Conservation (phyloP, 2,113 vertebrate genomes). For the Struthidea cinerea region DNA sequence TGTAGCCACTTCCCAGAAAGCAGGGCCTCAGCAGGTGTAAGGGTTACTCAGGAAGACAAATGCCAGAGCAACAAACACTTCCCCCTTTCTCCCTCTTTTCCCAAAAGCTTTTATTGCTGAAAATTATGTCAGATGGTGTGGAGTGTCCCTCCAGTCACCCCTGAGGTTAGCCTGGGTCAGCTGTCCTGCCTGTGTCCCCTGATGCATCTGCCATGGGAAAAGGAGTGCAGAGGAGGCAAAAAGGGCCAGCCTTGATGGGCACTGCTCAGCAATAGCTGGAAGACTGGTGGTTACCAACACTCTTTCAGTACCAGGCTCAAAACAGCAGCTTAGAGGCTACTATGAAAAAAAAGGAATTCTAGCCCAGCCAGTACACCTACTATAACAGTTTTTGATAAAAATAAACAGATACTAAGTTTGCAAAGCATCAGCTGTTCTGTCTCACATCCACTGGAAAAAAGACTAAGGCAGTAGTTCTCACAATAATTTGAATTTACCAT, state of each 20-base stretch:
- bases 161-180: background rate
- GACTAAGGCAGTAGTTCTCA: background rate
- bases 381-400: background rate
- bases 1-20: background rate
- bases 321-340: background rate
- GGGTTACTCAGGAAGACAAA: background rate
- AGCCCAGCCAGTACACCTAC: background rate
- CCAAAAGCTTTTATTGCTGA: background rate
- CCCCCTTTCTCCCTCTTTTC: background rate
- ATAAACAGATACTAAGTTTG: background rate
- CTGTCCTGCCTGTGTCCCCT: background rate
- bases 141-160: fast-evolving
- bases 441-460: background rate
- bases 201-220: background rate
- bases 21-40: fast-evolving
- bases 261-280: background rate
- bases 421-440: background rate
- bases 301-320: background rate
- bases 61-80: background rate
- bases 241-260: background rate
- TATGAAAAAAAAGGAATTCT: background rate
- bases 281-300: background rate
- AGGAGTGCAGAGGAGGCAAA: background rate
- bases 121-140: background rate
- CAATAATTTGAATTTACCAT: background rate